phyloP scores from a whole-genome alignment of 2,113 vertebrate genomes.

The Machaerirhynchus nigripectus region DNA sequence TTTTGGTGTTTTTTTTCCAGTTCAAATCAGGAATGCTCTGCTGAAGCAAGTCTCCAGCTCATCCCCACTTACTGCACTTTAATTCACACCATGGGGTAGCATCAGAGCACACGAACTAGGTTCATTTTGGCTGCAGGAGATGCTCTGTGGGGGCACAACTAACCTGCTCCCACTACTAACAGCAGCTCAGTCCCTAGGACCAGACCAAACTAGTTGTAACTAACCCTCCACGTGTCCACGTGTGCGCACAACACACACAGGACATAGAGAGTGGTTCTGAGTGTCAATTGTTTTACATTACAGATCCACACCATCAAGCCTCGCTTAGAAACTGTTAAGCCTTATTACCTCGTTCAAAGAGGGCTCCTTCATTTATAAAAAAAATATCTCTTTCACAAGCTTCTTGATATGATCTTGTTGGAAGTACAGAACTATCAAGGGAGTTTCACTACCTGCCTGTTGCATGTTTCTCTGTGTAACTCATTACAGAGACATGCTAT shows the following conservation, averaged over 20 bases:
- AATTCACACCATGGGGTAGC: not conserved
- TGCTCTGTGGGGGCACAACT: not conserved
- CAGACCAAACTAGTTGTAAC: not conserved
- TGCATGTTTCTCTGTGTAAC: not conserved
- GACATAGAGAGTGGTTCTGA: not conserved
- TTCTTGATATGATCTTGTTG: not conserved
- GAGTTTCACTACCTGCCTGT: not conserved
- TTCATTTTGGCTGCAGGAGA: not conserved
- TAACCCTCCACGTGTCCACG: rapidly evolving
- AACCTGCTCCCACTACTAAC: not conserved
- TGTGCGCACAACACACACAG: not conserved
- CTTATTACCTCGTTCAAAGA: not conserved
- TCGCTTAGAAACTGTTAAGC: not conserved
- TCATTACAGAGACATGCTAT: not conserved
- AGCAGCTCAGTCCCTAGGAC: not conserved
- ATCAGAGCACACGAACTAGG: not conserved
- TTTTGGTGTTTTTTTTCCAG: rapidly evolving
- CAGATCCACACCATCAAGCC: not conserved
- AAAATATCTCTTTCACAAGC: not conserved
- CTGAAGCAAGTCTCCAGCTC: not conserved
- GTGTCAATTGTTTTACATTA: not conserved
- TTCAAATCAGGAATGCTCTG: not conserved
- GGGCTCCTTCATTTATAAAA: not conserved
- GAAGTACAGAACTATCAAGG: not conserved
- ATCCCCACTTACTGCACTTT: not conserved